Conservation (phyloP, 2,113 vertebrate genomes). For the Eolophus roseicapilla region DNA sequence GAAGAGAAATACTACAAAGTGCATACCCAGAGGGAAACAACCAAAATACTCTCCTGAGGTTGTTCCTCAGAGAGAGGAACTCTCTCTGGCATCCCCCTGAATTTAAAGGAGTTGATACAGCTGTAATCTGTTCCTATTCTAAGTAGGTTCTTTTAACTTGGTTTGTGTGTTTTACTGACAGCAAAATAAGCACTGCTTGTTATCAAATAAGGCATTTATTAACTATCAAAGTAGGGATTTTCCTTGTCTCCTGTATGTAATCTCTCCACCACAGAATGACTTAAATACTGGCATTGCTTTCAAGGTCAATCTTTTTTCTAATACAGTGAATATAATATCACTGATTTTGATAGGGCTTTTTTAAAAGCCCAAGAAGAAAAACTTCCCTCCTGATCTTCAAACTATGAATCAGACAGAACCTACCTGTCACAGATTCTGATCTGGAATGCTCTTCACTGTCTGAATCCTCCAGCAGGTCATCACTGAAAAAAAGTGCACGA, state of each 20-base stretch:
- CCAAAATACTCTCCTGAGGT: neutral
- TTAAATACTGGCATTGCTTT: neutral
- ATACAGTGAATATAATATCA: neutral
- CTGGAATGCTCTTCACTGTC: conserved; percentile 98
- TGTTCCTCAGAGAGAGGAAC: neutral
- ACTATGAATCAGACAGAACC: neutral
- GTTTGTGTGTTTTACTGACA: neutral
- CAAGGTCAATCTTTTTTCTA: neutral
- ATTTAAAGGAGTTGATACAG: neutral
- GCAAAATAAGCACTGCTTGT: neutral
- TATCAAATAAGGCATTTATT: conserved; percentile 11
- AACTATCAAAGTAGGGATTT: neutral
- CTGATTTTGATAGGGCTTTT: neutral
- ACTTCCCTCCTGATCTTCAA: neutral
- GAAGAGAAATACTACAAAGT: neutral
- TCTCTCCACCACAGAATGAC: neutral
- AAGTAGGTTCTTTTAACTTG: neutral
- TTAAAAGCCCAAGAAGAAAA: neutral
- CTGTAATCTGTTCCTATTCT: neutral
- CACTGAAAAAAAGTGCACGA: conserved; percentile 72
- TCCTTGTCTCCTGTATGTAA: neutral
- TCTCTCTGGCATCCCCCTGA: neutral
- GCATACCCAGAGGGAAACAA: neutral
- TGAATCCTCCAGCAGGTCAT: conserved; percentile 97
- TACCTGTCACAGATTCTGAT: conserved; percentile 96